Base-by-base conservation (phyloP, 1,140 invertebrate genomes). In the Fopius arisanus region DNA sequence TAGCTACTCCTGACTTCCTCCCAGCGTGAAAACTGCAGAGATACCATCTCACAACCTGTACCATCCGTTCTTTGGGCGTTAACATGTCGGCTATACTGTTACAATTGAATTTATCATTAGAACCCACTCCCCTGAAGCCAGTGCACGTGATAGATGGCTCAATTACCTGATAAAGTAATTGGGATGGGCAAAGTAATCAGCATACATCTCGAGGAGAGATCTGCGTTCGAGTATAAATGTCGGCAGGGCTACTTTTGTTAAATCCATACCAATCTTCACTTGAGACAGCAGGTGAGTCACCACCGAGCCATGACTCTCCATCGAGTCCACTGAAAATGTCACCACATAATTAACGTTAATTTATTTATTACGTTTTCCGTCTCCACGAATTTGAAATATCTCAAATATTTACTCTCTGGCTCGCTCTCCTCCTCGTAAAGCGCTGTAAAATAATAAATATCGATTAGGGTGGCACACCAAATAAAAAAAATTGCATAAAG, bases 261-360 rank as follows among this genome's bases (percentile, higher is more conserved):
- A 91, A 88, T 99, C 97, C 97, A 99, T 99, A 62, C 97, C 97
- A 82, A 99, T 98, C 86, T 98, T 95, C 69, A 98, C 96, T 91
- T 98, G 97, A 28, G 97, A 98, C 66, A 99, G 88, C 14, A 99
- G 89, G 87, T 98, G 96, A 63, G 94, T 94, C 77, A 99, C 95
- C 75, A 99, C 96, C 62, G 96, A 98, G 63, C 97, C 97, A 87
- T 98, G 96, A 76, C 92, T 93, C 87, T 98, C 96, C 92, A 98
- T 94, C 16, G 95, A 95, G 72, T 90, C 90, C 79, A 94, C 90
- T 87, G 37, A 41, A 80, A 78, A 72, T 6, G n/a, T 4, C 51
- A 59, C 10, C 33, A 16, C 29, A 70, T 54, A 63, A 70, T 71
- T 37, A 68, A 70, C 75, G 62, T 12, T 62, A 28, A 72, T 43